Evolutionary conservation across 2,797 vertebrate genomes (phyloP), one percentile per base, ranked within the genome.

Genomic region (Protonibea diacanthus): DNA sequence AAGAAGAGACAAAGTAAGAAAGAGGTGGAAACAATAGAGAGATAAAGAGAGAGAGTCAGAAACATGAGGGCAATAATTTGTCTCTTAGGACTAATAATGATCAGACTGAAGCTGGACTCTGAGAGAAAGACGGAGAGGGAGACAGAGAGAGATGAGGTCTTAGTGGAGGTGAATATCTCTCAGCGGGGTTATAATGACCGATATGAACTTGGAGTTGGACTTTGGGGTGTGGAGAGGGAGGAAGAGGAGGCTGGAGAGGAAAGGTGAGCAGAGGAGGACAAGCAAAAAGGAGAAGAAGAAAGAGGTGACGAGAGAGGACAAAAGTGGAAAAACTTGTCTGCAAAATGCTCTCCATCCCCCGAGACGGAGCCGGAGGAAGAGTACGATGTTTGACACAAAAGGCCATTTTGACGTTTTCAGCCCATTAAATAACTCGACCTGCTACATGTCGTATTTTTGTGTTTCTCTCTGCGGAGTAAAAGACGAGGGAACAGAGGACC

Each of bases 121-220:
- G 69, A 68, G 44, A 57, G 71, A 38, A 38, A 57, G 62, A 45
- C 20, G 18, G 47, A 59, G 68, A 51, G 79, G 68, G 49, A 70
- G 88, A 90, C 86, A 55, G 78, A 91, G 89, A 90, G 92, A 74
- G 88, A 92, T 92, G 91, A 83, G 90, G 80, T 89, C 88, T 88
- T 74, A 59, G 75, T 73, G 80, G 89, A 92, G 91, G 90, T 92
- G 92, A 93, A 93, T 90, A 56, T 90, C 81, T 80, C 92, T 93
- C 92, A 42, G 81, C 68, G 92, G 92, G 88, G 78, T 80, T 80
- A 55, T 91, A 92, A 93, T 55, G 86, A 89, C 90, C 71, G 6
- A 10, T 1, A 73, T 88, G 90, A 90, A 89, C 90, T 93, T 92
- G 90, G 84, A 80, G 56, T 56, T 63, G 86, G 88, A 92, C 89